Base-by-base conservation (phyloP, 2,113 vertebrate genomes). In the Gallinago undulata region DNA sequence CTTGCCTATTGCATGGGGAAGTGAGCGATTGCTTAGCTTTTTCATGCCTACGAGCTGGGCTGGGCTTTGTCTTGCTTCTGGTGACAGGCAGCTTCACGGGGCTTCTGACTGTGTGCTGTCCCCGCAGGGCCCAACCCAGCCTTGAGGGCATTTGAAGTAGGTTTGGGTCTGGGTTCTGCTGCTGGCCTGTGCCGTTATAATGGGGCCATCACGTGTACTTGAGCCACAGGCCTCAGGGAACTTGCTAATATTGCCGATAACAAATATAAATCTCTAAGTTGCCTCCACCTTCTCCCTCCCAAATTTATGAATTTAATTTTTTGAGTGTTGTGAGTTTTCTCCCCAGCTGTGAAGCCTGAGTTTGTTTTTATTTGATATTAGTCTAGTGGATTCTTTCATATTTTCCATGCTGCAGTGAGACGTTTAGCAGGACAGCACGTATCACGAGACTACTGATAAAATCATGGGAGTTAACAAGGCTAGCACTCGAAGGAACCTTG, bases 371-470 rank as follows among this genome's bases (percentile, higher is more conserved):
- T 81, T 95, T 81, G 31, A 45, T 66, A 2, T 1, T 41, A 30
- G 31, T 79, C 28, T 31, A 39, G n/a, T 25, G 28, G 16, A 55
- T 72, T 76, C 53, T 90, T 12, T 51, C 68, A 48, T 69, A 68
- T 76, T 94, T 85, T 91, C 69, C 7, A 0, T 33, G 41, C 87
- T 67, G 77, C 25, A 47, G 37, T 3, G 28, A 87, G 37, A 51
- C 43, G 80, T 67, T 85, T 73, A 73, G 62, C 55, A 83, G 70
- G 74, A 35, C 72, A 53, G 39, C 15, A 41, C 87, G 37, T 77
- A 73, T 92, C 86, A 89, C 9, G 6, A 89, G 95, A 85, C 74
- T 91, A 53, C 74, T 82, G 86, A 94, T 89, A 94, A 96, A 89
- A 87, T 92, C 66, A 51, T 12, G 3, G 53, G 69, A 95, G 70